Evolutionary conservation across 2,113 vertebrate species (phyloP).

Genomic region (Zapornia atra): DNA sequence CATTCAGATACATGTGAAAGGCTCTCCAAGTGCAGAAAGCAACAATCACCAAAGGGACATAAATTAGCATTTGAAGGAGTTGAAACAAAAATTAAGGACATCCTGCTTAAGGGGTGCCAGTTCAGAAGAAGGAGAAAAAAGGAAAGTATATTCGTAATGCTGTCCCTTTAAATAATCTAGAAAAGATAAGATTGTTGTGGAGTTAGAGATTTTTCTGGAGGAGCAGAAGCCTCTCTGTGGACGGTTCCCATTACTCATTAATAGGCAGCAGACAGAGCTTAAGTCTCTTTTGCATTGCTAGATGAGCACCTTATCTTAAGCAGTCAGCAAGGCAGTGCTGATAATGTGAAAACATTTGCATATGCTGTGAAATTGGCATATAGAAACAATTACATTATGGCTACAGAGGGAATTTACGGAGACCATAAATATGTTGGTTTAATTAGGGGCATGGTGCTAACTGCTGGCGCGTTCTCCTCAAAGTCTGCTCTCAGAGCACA

Average conservation of each 20-base stretch:
- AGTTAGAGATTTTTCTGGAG: background rate
- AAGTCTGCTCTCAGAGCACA: conserved; percentile 14
- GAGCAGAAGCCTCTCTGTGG: background rate
- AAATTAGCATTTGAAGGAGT: conserved; percentile 1
- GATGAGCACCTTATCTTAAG: conserved; percentile 19
- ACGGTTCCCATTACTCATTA: background rate
- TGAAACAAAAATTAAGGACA: background rate
- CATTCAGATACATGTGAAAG: background rate
- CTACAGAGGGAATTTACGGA: background rate
- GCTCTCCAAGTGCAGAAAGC: background rate
- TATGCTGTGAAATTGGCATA: background rate
- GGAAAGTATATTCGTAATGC: background rate
- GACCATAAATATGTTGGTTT: conserved; percentile 2
- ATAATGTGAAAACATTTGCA: background rate
- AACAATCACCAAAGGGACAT: background rate
- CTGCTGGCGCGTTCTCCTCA: background rate
- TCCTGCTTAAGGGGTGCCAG: background rate
- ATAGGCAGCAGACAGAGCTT: background rate
- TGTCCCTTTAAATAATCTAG: background rate
- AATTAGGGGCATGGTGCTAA: background rate
- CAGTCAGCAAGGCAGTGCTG: conserved; percentile 4
- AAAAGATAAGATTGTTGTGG: background rate
- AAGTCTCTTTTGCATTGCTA: background rate
- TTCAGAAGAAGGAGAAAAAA: background rate
- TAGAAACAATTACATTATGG: background rate